These are phyloP conservation scores for Teleopsis dalmanni DNA, from an alignment of 1,140 invertebrate species.

Conservation along the genomic window DNA sequence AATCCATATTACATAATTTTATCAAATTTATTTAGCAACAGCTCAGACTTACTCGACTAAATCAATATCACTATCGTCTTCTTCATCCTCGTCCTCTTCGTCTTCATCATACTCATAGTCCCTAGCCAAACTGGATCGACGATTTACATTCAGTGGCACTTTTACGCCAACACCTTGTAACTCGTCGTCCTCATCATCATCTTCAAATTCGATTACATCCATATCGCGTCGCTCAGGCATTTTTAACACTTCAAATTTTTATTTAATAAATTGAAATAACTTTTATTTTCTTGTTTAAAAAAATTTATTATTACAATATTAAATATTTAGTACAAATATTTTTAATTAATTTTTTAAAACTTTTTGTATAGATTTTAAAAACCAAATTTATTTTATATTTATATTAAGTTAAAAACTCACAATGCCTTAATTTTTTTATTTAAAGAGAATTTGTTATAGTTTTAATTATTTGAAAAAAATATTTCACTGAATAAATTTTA, in stretches of 20 bases:
- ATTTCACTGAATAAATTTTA: too few relatives aligned
- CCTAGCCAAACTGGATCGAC: constrained; percentile 14
- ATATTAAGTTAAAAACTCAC: too few relatives aligned
- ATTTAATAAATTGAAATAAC: neutral
- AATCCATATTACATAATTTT: too few relatives aligned
- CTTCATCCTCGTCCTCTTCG: constrained; percentile 24
- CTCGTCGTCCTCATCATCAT: constrained; percentile 36
- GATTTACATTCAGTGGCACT: constrained; percentile 20
- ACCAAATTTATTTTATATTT: too few relatives aligned
- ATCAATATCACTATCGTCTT: too few relatives aligned
- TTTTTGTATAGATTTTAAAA: too few relatives aligned
- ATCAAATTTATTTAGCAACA: too few relatives aligned
- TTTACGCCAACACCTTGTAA: constrained; percentile 33
- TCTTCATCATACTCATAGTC: constrained; percentile 19
- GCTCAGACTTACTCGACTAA: too few relatives aligned
- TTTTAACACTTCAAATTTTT: neutral
- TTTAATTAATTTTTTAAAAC: neutral
- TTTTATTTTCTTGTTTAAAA: neutral
- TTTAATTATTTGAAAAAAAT: too few relatives aligned
- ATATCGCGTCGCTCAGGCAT: constrained; percentile 39
- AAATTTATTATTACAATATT: neutral
- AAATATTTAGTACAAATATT: neutral
- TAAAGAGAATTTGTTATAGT: too few relatives aligned
- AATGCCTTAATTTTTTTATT: too few relatives aligned
- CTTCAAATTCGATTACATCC: constrained; percentile 39